These are phyloP conservation scores for Plagodis dolabraria DNA, from an alignment of 2,888 invertebrate species.

Conservation along the genomic window DNA sequence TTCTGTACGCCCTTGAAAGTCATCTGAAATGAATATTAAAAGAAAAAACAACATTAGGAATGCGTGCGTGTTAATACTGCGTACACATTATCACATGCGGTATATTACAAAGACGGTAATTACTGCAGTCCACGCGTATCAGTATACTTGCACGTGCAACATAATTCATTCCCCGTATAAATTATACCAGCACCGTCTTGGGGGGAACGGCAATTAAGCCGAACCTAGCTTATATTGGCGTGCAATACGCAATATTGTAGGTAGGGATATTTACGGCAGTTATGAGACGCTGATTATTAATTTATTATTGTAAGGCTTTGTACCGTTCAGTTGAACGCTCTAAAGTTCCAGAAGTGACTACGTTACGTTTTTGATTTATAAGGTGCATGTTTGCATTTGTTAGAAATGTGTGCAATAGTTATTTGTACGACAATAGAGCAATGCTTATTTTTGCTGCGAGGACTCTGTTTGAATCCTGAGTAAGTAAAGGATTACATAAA, in stretches of 20 bases:
- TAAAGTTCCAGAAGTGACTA: too few relatives aligned
- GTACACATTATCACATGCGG: constrained; percentile 11
- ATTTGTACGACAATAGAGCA: too few relatives aligned
- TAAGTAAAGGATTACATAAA: too few relatives aligned
- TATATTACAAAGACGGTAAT: constrained; percentile 33
- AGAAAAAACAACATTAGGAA: neutral
- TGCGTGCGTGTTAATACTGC: constrained; percentile 9
- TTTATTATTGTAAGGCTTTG: constrained; percentile 4
- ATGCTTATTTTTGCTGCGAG: too few relatives aligned
- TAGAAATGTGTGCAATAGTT: too few relatives aligned
- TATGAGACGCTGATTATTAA: constrained; percentile 17
- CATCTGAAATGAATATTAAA: too few relatives aligned
- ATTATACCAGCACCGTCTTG: constrained; percentile 66
- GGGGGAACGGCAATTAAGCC: constrained; percentile 67
- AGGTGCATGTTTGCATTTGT: too few relatives aligned
- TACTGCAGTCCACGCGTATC: constrained; percentile 50
- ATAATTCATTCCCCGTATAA: constrained; percentile 67
- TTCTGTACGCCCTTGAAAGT: too few relatives aligned
- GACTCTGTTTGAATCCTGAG: too few relatives aligned
- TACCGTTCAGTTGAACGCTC: too few relatives aligned
- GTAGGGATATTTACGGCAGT: constrained; percentile 26
- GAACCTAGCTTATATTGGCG: constrained; percentile 61
- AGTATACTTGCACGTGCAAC: constrained; percentile 48
- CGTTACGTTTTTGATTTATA: too few relatives aligned
- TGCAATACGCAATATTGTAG: constrained; percentile 35